These are phyloP conservation scores for Melieria crassipennis DNA, from an alignment of 2,888 invertebrate species.

Conservation along the genomic window DNA sequence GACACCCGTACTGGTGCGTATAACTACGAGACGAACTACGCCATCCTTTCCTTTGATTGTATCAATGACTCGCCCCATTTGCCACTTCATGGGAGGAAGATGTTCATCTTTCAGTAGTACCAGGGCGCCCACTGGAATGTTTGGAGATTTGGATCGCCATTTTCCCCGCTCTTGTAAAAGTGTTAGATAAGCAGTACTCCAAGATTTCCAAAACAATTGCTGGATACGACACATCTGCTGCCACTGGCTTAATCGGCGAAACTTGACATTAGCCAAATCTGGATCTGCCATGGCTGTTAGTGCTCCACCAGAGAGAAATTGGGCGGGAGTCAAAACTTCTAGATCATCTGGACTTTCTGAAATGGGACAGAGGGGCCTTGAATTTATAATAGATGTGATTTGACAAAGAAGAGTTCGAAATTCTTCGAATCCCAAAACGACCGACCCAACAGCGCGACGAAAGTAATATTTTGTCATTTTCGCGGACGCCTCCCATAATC, in stretches of 20 bases:
- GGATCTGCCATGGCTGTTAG: slow-evolving; percentile 12
- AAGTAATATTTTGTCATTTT: slow-evolving; percentile 35
- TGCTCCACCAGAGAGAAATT: slow-evolving; percentile 28
- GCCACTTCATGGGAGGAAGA: too few species aligned
- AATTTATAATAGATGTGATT: slow-evolving; percentile 36
- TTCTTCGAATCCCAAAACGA: slow-evolving; percentile 32
- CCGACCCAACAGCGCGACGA: slow-evolving; percentile 9
- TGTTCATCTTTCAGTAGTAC: background rate
- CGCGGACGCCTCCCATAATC: slow-evolving; percentile 39
- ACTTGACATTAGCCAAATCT: slow-evolving; percentile 20
- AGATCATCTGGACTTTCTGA: slow-evolving; percentile 25
- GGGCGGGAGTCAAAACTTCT: slow-evolving; percentile 31
- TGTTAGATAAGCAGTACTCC: slow-evolving; percentile 36
- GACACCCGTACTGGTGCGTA: too few species aligned
- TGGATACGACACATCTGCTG: slow-evolving; percentile 34
- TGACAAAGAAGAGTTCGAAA: slow-evolving; percentile 25
- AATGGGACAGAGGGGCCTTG: slow-evolving; percentile 31
- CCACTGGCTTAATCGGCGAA: slow-evolving; percentile 29
- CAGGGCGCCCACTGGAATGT: slow-evolving; percentile 8
- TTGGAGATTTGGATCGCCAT: slow-evolving; percentile 12
- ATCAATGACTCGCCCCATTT: too few species aligned
- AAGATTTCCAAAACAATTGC: slow-evolving; percentile 38
- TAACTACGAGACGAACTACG: too few species aligned
- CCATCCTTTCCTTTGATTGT: too few species aligned
- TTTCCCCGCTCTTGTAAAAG: slow-evolving; percentile 41